phyloP scores from a whole-genome alignment of 2,888 invertebrate species.

The Hipparchia semele region DNA sequence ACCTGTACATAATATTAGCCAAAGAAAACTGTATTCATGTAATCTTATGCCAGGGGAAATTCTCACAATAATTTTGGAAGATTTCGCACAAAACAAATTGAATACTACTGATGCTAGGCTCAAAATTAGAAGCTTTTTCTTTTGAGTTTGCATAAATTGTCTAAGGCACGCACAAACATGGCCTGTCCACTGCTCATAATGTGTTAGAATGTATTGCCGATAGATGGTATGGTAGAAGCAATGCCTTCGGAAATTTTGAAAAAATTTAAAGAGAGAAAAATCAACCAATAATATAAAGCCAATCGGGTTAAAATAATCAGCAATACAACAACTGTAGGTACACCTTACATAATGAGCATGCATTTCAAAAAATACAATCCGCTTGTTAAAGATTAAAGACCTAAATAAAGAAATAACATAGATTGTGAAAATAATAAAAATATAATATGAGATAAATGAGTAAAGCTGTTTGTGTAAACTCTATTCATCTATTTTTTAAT shows the following conservation, averaged over 20 bases:
- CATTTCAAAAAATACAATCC: conserved; percentile 40
- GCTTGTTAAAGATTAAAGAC: conserved; percentile 6
- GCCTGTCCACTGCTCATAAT: conserved; percentile 37
- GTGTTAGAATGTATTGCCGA: conserved; percentile 74
- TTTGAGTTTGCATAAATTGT: conserved; percentile 7
- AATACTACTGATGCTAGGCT: not conserved
- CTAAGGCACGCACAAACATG: conserved; percentile 19
- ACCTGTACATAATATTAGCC: too few species aligned
- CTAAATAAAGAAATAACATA: conserved; percentile 27
- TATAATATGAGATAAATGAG: conserved; percentile 20
- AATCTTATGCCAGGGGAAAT: too few species aligned
- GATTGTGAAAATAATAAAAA: conserved; percentile 25
- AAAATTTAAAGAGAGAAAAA: conserved; percentile 47
- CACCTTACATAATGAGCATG: conserved; percentile 51
- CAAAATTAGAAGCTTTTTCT: too few species aligned
- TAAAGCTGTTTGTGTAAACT: conserved; percentile 12
- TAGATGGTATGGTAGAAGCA: conserved; percentile 63
- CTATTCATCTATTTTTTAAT: not conserved
- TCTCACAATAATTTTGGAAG: not conserved
- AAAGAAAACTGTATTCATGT: too few species aligned
- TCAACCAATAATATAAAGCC: conserved; percentile 54
- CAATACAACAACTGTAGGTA: conserved; percentile 68
- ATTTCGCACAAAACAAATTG: not conserved
- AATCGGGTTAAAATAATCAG: conserved; percentile 67
- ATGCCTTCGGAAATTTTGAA: conserved; percentile 64